phyloP scores from a whole-genome alignment of 2,797 vertebrate genomes.

The Ispidina lecontei region DNA sequence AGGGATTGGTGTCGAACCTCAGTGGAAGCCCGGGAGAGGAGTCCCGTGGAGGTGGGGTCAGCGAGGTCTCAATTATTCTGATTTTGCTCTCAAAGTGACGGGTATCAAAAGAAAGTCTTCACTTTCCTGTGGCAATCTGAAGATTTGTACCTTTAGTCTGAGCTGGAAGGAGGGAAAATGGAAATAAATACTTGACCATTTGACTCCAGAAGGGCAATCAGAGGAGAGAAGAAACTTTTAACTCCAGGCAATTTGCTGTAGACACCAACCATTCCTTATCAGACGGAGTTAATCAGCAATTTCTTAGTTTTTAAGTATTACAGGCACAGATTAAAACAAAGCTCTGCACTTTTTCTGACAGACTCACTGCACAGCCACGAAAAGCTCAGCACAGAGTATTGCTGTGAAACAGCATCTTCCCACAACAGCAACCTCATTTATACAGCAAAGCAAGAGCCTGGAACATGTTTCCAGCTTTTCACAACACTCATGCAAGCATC shows the following conservation, averaged over 20 bases:
- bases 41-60: accelerated
- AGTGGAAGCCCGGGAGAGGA: neutral
- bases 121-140: neutral
- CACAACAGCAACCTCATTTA: neutral
- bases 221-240: neutral
- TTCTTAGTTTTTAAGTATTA: slow-evolving; percentile 14
- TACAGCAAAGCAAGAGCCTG: neutral
- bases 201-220: neutral
- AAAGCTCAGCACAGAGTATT: neutral
- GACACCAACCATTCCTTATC: slow-evolving; percentile 14
- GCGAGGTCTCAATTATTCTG: neutral
- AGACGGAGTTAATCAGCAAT: neutral
- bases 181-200: neutral
- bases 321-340: neutral
- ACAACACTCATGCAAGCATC: neutral
- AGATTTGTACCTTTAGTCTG: neutral
- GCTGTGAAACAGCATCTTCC: neutral
- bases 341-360: neutral
- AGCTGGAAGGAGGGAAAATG: neutral
- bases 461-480: neutral
- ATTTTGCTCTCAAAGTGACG: neutral
- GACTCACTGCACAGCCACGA: neutral
- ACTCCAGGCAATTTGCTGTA: slow-evolving; percentile 9
- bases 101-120: neutral
- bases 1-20: neutral